Conservation (phyloP, 2,797 vertebrate species). For the Anguilla pacifica region DNA sequence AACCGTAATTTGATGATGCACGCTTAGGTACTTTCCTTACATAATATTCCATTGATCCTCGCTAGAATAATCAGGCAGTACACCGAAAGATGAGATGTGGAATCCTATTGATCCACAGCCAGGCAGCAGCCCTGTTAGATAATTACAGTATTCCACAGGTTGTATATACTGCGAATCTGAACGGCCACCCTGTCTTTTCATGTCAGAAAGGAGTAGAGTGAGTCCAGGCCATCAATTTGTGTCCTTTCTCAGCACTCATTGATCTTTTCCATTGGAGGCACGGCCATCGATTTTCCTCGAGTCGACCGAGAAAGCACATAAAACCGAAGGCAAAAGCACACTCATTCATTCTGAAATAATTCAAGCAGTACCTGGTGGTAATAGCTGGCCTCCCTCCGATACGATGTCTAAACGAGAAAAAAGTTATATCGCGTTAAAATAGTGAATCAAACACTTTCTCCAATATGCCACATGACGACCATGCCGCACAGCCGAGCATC, state of each 20-base stretch:
- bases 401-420: constrained; percentile 66
- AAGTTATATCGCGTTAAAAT: constrained; percentile 1
- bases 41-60: neutral
- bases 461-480: neutral
- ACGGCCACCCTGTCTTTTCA: neutral
- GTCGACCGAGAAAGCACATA: neutral
- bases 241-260: constrained; percentile 8
- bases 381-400: constrained; percentile 74
- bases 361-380: constrained; percentile 73
- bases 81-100: neutral
- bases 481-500: constrained; percentile 18
- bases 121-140: constrained; percentile 20
- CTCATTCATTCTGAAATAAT: constrained; percentile 8
- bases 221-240: neutral
- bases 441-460: neutral
- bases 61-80: neutral
- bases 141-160: constrained; percentile 9
- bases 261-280: neutral
- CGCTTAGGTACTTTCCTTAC: neutral
- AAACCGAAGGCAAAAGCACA: neutral
- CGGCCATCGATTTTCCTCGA: constrained; percentile 9
- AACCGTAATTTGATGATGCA: neutral
- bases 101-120: neutral
- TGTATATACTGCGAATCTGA: neutral
- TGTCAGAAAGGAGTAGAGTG: neutral